These are phyloP conservation scores for Chaetura pelagica DNA, from an alignment of 2,113 vertebrate species.

Conservation along the genomic window DNA sequence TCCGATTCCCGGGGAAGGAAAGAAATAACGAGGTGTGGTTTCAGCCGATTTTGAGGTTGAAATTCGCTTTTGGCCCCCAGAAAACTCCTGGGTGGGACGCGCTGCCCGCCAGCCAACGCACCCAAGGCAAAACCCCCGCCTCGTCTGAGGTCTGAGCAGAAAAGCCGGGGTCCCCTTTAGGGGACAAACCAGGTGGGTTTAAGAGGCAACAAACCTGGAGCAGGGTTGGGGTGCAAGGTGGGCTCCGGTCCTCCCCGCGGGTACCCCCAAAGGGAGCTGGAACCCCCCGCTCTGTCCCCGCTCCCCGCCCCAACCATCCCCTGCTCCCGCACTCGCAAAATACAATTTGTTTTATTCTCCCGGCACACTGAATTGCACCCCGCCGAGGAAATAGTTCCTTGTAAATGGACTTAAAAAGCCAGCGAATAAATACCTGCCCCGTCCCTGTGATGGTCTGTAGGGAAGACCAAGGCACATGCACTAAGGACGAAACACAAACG, in stretches of 20 bases:
- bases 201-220: not conserved
- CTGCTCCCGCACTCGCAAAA: not conserved
- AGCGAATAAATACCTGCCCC: not conserved
- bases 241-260: not conserved
- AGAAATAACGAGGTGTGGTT: not conserved
- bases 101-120: not conserved
- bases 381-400: not conserved
- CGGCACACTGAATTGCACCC: not conserved
- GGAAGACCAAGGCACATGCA: not conserved
- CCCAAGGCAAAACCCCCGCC: not conserved
- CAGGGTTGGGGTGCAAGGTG: not conserved
- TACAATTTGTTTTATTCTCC: not conserved
- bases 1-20: not conserved
- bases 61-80: not conserved
- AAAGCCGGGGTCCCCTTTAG: not conserved
- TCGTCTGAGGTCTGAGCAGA: not conserved
- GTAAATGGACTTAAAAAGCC: not conserved
- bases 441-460: not conserved
- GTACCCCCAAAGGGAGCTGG: not conserved
- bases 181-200: not conserved
- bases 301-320: not conserved
- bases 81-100: not conserved
- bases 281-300: accelerated
- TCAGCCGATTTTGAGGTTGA: not conserved
- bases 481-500: accelerated